phyloP scores from a whole-genome alignment of 2,113 vertebrate species.

The Datnioides undecimradiatus region DNA sequence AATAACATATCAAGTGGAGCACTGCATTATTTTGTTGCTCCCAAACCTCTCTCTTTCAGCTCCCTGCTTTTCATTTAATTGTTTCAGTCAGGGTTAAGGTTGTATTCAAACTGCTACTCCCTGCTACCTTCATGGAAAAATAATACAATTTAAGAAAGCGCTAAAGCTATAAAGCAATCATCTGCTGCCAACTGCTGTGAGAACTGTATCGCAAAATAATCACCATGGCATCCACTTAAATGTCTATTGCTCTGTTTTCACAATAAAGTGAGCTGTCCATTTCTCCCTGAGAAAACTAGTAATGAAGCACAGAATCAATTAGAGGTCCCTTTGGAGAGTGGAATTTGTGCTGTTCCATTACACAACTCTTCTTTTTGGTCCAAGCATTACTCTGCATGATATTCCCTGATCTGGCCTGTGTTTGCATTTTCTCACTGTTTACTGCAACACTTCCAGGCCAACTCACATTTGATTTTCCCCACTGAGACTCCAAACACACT shows the following conservation, averaged over 20 bases:
- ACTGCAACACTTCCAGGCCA: constrained; percentile 82
- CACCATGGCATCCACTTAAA: constrained; percentile 63
- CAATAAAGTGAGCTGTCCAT: constrained; percentile 72
- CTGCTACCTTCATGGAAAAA: constrained; percentile 49
- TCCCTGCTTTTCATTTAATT: constrained; percentile 73
- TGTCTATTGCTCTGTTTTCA: constrained; percentile 61
- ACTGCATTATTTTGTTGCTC: constrained; percentile 68
- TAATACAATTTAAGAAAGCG: constrained; percentile 58
- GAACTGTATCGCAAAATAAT: constrained; percentile 58
- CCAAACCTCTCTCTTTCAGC: constrained; percentile 70
- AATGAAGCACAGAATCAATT: constrained; percentile 80
- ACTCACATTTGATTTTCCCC: constrained; percentile 77
- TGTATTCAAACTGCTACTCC: constrained; percentile 52
- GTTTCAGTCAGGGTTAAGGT: constrained; percentile 69
- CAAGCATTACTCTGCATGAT: constrained; percentile 74
- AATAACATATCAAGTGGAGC: constrained; percentile 79
- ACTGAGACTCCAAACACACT: constrained; percentile 75
- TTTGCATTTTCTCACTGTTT: constrained; percentile 80
- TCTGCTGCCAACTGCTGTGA: constrained; percentile 51
- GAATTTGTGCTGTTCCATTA: constrained; percentile 74
- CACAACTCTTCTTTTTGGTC: constrained; percentile 72
- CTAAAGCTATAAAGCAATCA: constrained; percentile 57
- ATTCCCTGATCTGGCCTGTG: constrained; percentile 78
- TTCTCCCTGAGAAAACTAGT: constrained; percentile 62
- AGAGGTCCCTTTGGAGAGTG: constrained; percentile 67